Percentiles rank a stretch among this genome's conserved stretches.
Conservation (phyloP, 1,140 invertebrate species). For the Cyclargus thomasi region DNA sequence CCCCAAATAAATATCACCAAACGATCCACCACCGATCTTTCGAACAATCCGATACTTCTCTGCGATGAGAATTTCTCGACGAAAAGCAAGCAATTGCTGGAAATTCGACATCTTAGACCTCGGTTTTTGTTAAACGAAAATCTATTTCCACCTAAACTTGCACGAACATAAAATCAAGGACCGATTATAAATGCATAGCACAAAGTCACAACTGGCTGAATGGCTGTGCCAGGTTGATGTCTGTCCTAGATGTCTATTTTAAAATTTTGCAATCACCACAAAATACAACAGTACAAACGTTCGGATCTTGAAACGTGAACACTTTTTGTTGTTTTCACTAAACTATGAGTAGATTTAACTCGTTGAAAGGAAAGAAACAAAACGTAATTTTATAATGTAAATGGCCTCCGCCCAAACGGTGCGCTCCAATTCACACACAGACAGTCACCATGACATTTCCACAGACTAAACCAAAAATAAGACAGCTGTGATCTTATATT, state of each 20-base stretch:
- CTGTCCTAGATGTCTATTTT: slow-evolving; percentile 28
- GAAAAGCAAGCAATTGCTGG: slow-evolving; percentile 35
- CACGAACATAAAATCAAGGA: slow-evolving; percentile 37
- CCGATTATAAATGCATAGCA: slow-evolving; percentile 29
- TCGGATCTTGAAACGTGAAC: slow-evolving; percentile 39
- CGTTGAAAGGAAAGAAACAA: slow-evolving; percentile 41
- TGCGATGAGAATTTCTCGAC: slow-evolving; percentile 77
- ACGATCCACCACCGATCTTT: slow-evolving; percentile 98
- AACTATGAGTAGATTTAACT: slow-evolving; percentile 31
- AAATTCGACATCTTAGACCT: slow-evolving; percentile 36
- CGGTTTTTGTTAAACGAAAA: slow-evolving; percentile 21
- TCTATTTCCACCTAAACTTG: slow-evolving; percentile 24
- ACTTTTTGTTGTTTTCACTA: slow-evolving; percentile 40
- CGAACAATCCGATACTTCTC: slow-evolving; percentile 95
- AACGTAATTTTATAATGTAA: slow-evolving; percentile 33
- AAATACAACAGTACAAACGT: slow-evolving; percentile 21
- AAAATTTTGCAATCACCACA: slow-evolving; percentile 35
- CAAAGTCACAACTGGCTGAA: slow-evolving; percentile 20
- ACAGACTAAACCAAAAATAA: too few relatives aligned
- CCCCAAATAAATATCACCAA: slow-evolving; percentile 98
- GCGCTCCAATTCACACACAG: slow-evolving; percentile 31
- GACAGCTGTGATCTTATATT: too few relatives aligned
- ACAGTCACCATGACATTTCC: too few relatives aligned
- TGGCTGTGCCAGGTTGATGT: slow-evolving; percentile 22
- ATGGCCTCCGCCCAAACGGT: slow-evolving; percentile 38